Percentiles rank a stretch among this genome's conserved stretches.
Evolutionary conservation across 2,113 vertebrate species (phyloP).

Genomic region (Andinoacara biseriatus): DNA sequence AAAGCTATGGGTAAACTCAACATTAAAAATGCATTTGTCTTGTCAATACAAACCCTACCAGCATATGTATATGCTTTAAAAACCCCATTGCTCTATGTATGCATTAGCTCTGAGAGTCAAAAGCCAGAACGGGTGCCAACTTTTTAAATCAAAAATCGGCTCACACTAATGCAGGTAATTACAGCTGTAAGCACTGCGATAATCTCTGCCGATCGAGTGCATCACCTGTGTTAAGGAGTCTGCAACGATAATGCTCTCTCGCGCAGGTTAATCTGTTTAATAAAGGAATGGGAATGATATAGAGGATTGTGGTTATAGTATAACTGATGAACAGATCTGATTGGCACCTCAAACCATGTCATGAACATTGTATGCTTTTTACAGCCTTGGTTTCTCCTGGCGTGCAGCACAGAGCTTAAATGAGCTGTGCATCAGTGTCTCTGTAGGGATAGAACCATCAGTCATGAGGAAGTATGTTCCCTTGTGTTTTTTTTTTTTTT

Average conservation of each 20-base stretch:
- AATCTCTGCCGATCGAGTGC: neutral
- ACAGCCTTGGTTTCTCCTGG: neutral
- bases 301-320: neutral
- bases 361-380: neutral
- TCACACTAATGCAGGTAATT: conserved; percentile 15
- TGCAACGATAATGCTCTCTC: neutral
- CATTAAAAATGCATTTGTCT: conserved; percentile 41
- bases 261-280: neutral
- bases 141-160: conserved; percentile 22
- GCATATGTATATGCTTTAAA: neutral
- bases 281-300: neutral
- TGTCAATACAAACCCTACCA: conserved; percentile 47
- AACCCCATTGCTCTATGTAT: neutral
- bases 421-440: neutral
- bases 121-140: neutral
- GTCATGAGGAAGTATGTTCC: neutral
- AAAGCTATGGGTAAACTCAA: conserved; percentile 46
- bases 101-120: neutral
- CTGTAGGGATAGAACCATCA: neutral
- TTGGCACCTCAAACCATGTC: neutral
- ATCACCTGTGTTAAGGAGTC: neutral
- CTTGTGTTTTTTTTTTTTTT: neutral
- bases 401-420: neutral
- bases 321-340: neutral
- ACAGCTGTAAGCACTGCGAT: neutral